These are phyloP conservation scores for Actinia tenebrosa DNA, from an alignment of 64 coral and sea anemone genomes.

Conservation along the genomic window DNA sequence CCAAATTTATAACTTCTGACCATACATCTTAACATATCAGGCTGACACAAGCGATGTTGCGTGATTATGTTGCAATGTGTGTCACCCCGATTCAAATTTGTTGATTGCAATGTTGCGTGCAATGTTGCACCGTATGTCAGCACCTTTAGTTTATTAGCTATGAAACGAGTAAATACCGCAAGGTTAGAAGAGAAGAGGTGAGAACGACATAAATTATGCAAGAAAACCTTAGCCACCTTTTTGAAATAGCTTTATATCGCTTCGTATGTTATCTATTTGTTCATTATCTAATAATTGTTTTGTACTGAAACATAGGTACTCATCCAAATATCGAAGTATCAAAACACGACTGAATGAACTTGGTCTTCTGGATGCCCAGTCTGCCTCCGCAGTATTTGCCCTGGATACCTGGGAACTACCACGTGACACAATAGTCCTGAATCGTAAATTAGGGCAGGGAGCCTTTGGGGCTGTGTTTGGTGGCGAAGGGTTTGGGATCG, in stretches of 20 bases:
- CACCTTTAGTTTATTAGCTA: neutral
- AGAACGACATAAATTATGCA: no score
- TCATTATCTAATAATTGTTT: neutral
- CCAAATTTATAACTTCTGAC: no score
- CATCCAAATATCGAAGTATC: constrained; percentile 71
- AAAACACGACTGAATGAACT: constrained; percentile 65
- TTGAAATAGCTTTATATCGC: neutral
- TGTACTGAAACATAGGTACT: constrained; percentile 37
- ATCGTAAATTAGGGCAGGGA: constrained; percentile 70
- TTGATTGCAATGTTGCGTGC: no score
- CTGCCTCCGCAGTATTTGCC: constrained; percentile 49
- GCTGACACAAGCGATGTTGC: no score
- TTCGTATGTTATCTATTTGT: neutral
- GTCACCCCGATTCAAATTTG: no score
- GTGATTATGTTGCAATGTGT: no score
- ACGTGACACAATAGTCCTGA: constrained; percentile 62
- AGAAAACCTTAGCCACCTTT: neutral
- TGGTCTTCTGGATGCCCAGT: constrained; percentile 48
- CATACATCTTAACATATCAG: no score
- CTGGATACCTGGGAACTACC: constrained; percentile 72
- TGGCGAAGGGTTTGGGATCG: constrained; percentile 61
- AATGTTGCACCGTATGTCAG: no score
- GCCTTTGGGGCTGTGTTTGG: constrained; percentile 83
- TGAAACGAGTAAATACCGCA: neutral
- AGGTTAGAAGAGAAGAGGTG: neutral